Base-by-base conservation (phyloP, 2,113 vertebrate species). In the Calypte anna region DNA sequence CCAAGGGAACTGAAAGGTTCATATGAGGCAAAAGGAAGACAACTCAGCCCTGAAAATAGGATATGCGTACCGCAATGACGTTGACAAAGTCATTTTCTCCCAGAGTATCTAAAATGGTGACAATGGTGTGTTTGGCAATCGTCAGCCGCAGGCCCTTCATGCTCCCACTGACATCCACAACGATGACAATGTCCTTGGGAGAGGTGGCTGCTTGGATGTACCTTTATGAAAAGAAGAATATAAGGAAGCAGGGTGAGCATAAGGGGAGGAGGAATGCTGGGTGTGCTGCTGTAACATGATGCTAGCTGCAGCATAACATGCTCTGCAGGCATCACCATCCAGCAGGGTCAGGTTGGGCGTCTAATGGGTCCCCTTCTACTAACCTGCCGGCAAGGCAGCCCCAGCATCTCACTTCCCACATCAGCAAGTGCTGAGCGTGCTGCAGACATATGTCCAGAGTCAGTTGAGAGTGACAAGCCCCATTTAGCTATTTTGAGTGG, bases 41-140 rank as follows among this genome's bases (percentile, higher is more conserved):
- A 59, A 8, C 38, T 72, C 44, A 18, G 21, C 11, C 43, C 25
- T 2, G 33, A 40, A 50, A 68, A 22, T 22, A 14, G 12, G 62
- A 10, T 18, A 30, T 23, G 91, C 97, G 97, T 94, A 99, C 99
- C 12, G 99, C 98, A 20, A 99, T 99, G 82, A 99, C 98, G 82
- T 99, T 99, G 88, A 99, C 98, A 92, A 99, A 99, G 97, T 99
- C 99, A 6, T 99, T 99, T 95, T 99, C 99, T n/a, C 99, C 99
- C 83, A 99, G 93, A 0, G 99, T 99, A 88, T 99, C 99, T 93
- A 99, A 66, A 91, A 99, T 99, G 62, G 99, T 99, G 86, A 98
- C 93, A 55, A 99, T 98, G 25, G 99, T 99, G 95, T 99, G 99
- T 93, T 99, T 99, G 97, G 99, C 99, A 24, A 99, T 99, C 27